Evolutionary conservation across 1,140 invertebrate species (phyloP).

Genomic region (Drosophila obscura): DNA sequence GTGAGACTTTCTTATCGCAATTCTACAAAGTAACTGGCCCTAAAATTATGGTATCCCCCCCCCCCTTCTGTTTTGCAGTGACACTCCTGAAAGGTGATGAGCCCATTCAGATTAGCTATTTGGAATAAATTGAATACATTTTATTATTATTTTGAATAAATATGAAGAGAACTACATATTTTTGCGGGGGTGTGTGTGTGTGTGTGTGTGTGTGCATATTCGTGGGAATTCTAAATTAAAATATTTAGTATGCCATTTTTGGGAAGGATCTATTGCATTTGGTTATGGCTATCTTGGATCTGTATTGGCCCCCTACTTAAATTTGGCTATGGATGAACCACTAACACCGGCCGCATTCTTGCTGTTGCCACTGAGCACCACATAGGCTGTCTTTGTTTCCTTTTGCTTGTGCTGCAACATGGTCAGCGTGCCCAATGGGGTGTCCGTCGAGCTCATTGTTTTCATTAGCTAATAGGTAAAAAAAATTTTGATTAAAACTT

Average conservation of each 20-base stretch:
- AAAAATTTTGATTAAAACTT: neutral
- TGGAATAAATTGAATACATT: too few species aligned
- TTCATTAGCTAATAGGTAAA: conserved; percentile 93
- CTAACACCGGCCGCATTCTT: conserved; percentile 61
- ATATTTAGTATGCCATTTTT: conserved; percentile 55
- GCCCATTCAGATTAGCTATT: conserved; percentile 24
- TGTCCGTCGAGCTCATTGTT: conserved; percentile 99
- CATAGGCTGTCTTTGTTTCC: conserved; percentile 96
- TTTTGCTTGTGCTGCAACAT: conserved; percentile 98
- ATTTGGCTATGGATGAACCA: conserved; percentile 78
- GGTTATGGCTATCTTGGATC: conserved; percentile 56
- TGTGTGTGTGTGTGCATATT: neutral
- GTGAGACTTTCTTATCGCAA: conserved; percentile 2
- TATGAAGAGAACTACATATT: conserved; percentile 79
- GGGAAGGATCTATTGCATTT: conserved; percentile 78
- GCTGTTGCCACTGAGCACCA: conserved; percentile 96
- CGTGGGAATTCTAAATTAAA: conserved; percentile 42
- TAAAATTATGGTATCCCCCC: neutral
- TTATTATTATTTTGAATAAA: too few species aligned
- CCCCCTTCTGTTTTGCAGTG: conserved; percentile 24
- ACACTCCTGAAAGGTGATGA: conserved; percentile 24
- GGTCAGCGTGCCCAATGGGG: conserved; percentile 96
- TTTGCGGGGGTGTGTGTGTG: conserved; percentile 9
- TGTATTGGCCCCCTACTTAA: conserved; percentile 58
- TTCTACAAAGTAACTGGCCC: too few species aligned